Conservation (phyloP, 2,113 vertebrate species). For the Saimiri boliviensis region DNA sequence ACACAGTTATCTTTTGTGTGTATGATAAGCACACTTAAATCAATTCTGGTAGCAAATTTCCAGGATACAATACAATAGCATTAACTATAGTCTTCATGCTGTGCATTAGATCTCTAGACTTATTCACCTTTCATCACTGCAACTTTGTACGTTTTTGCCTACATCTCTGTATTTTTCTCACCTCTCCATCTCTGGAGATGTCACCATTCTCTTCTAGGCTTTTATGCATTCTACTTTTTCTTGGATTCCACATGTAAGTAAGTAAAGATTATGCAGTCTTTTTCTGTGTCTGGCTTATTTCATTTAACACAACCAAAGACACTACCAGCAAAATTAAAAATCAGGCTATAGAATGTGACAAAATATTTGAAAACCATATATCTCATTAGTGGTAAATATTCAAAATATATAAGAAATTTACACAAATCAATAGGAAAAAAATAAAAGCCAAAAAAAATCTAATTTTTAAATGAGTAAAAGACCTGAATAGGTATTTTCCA, state of each 20-base stretch:
- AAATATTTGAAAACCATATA: neutral
- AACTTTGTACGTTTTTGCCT: neutral
- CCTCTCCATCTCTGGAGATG: neutral
- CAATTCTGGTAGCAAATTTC: neutral
- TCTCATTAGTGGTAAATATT: neutral
- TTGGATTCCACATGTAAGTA: neutral
- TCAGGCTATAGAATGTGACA: neutral
- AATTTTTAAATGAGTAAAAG: neutral
- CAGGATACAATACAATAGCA: neutral
- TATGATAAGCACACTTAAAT: neutral
- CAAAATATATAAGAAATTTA: neutral
- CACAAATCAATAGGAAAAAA: neutral
- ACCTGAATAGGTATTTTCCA: neutral
- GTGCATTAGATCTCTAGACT: neutral
- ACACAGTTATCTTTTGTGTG: neutral
- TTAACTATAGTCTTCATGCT: neutral
- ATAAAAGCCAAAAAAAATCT: neutral
- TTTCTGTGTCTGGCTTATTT: neutral
- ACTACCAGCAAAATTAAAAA: neutral
- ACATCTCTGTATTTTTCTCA: neutral
- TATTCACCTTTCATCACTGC: neutral
- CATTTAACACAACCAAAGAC: neutral
- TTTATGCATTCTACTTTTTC: neutral
- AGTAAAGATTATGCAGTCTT: neutral
- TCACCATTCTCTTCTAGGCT: neutral